Evolutionary conservation across 30 jellyfish, hydroid and myxozoan species (phyloP), one percentile per base, ranked within the genome.

Genomic region (Hydra vulgaris): DNA sequence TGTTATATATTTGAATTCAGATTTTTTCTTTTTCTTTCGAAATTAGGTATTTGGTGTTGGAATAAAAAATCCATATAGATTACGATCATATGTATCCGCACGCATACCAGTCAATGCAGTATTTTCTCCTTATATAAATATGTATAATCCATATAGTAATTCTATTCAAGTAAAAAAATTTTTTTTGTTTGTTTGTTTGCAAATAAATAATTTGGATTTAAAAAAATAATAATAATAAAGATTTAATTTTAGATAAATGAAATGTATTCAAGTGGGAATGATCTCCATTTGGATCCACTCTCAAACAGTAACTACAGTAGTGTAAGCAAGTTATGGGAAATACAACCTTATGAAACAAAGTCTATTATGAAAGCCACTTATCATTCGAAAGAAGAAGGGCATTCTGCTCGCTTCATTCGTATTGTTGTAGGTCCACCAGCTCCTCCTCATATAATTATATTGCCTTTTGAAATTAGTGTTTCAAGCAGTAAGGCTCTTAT

Each of bases 251-350:
- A 91, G 97, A 83, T 91, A 18, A 83, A 87, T 18, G 97, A 91
- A 71, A 91, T 91, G 97, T 91, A 86, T 70, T 85, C 97, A n/a
- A 91, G 97, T 91, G 97, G 97, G 17, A 94, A 95, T 21, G 95
- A 86, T 70, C 92, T 91, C 53, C 97, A 91, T 81, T 86, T 91
- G 19, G 97, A 91, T 27, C 76, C 82, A 27, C 96, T 94, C 25
- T 83, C 67, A 18, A 72, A 82, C 18, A 84, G 77, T 68, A 72
- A 24, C 20, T 86, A 88, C 82, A 81, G 72, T 15, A 78, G 77
- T 78, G 55, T 53, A 15, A 79, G 85, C 21, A 78, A 78, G 25
- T 40, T 76, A 8, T 75, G 89, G 97, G 95, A 86, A 75, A 91
- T 91, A 17, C 97, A 95, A 78, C 95, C 97, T 16, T 91, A 86